Percentiles rank a stretch among this genome's conserved stretches.
phyloP scores from a whole-genome alignment of 2,888 invertebrate species.

The Thymelicus acteon region DNA sequence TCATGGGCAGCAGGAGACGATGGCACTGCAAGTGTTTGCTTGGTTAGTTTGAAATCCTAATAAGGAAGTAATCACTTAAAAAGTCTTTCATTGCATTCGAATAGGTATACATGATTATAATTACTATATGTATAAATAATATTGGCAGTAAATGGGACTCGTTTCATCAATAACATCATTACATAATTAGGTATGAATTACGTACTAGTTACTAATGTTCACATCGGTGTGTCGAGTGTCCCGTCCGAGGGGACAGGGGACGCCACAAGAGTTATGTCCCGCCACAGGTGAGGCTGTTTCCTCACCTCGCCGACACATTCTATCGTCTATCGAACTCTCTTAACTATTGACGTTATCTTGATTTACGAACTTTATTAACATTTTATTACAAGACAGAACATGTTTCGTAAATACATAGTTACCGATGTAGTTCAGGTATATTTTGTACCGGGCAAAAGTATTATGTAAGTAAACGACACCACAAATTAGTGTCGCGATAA shows the following conservation, averaged over 20 bases:
- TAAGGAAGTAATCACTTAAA: too few relatives aligned
- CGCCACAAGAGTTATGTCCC: slow-evolving; percentile 63
- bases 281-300: slow-evolving; percentile 66
- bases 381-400: slow-evolving; percentile 74
- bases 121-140: too few relatives aligned
- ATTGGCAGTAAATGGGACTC: too few relatives aligned
- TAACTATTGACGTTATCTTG: slow-evolving; percentile 81
- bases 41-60: too few relatives aligned
- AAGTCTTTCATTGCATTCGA: too few relatives aligned
- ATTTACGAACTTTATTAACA: slow-evolving; percentile 80
- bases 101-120: too few relatives aligned
- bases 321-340: slow-evolving; percentile 68
- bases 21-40: too few relatives aligned
- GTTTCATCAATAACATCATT: too few relatives aligned
- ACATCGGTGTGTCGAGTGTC: slow-evolving; percentile 5
- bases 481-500: slow-evolving; percentile 23
- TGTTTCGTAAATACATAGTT: slow-evolving; percentile 60
- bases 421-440: slow-evolving; percentile 44
- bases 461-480: slow-evolving; percentile 23
- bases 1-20: too few relatives aligned
- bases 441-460: slow-evolving; percentile 28
- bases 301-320: slow-evolving; percentile 66
- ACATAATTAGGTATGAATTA: not conserved
- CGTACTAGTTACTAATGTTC: slow-evolving; percentile 3
- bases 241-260: slow-evolving; percentile 24